Base-by-base conservation (phyloP, 1,140 invertebrate species). In the Rhagoletis pomonella region DNA sequence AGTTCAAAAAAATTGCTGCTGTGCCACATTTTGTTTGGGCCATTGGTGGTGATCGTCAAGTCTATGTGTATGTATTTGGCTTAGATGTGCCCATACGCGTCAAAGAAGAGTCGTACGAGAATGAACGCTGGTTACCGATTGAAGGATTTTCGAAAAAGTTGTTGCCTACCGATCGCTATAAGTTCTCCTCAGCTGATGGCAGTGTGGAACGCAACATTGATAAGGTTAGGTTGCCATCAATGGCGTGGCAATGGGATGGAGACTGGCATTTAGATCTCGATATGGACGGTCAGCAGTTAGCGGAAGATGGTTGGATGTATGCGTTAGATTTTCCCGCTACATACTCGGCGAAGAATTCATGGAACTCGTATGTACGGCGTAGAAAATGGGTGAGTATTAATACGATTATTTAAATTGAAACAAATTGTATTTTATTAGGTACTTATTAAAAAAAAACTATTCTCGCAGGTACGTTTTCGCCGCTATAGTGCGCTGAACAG, bases 251-350 rank as follows among this genome's bases (percentile, higher is more conserved):
- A 90, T 98, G 98, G 98, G 97, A 99, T 94, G 96, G 96, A 4
- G 97, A 98, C 89, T 99, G 98, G 98, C 95, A 97, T 89, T 94
- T 98, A 85, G 97, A 98, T 93, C 95, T 97, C 14, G 97, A 96
- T 47, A 94, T 98, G 73, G 96, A 98, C 93, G 97, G 97, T 4
- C 96, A 98, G 90, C 96, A 96, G 3, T 94, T 98, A 81, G 96
- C 97, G 92, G 96, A 97, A 93, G 97, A 98, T 95, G 97, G 97
- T 62, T 99, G 98, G 98, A 98, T 96, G 55, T 99, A 99, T 94
- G 97, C 98, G 44, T 94, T 98, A 73, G 98, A 99, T 94, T 99
- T 99, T 94, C 97, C 97, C 81, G 95, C 96, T 39, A 96, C 95
- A n/a, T 99, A 96, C 94, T 95, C 95, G 59, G 94, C 96, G 1